Evolutionary conservation across 2,797 vertebrate genomes (phyloP).

Genomic region (Heteromormyrus szaboi): DNA sequence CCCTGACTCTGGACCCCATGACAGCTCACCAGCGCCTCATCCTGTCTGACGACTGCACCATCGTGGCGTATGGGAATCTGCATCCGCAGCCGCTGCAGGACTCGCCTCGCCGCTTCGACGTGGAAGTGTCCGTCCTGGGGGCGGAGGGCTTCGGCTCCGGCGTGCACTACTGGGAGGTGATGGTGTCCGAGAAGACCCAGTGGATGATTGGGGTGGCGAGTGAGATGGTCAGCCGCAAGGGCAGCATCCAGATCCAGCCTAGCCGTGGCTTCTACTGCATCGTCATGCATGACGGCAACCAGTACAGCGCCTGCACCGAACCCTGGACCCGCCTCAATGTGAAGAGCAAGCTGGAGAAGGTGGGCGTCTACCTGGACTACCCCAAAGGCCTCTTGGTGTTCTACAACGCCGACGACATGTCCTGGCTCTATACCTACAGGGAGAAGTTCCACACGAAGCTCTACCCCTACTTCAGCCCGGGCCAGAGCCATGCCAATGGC

Average conservation of each 20-base stretch:
- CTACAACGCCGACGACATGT: conserved; percentile 97
- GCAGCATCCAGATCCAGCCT: conserved; percentile 95
- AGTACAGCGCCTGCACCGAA: conserved; percentile 97
- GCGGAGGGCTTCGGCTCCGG: conserved; percentile 77
- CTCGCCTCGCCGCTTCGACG: conserved; percentile 88
- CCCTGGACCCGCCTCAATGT: conserved; percentile 97
- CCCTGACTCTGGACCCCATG: conserved; percentile 85
- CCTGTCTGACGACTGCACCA: conserved; percentile 94
- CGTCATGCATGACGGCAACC: conserved; percentile 97
- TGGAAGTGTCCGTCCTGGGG: conserved; percentile 92
- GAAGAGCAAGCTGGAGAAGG: conserved; percentile 91
- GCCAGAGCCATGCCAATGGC: conserved; percentile 94
- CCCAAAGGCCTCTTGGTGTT: conserved; percentile 92
- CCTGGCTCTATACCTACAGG: conserved; percentile 96
- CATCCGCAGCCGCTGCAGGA: conserved; percentile 94
- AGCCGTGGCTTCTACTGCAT: conserved; percentile 95
- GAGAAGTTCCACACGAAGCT: conserved; percentile 86
- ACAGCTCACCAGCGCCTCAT: conserved; percentile 95
- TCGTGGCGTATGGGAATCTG: conserved; percentile 91
- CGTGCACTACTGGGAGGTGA: conserved; percentile 96
- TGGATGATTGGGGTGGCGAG: conserved; percentile 96
- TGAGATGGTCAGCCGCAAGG: conserved; percentile 86
- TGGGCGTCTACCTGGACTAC: conserved; percentile 94
- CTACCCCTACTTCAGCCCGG: conserved; percentile 91
- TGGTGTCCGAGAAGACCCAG: conserved; percentile 96